These are phyloP conservation scores for Malurus leucopterus DNA, from an alignment of 2,797 vertebrate species.

Conservation along the genomic window DNA sequence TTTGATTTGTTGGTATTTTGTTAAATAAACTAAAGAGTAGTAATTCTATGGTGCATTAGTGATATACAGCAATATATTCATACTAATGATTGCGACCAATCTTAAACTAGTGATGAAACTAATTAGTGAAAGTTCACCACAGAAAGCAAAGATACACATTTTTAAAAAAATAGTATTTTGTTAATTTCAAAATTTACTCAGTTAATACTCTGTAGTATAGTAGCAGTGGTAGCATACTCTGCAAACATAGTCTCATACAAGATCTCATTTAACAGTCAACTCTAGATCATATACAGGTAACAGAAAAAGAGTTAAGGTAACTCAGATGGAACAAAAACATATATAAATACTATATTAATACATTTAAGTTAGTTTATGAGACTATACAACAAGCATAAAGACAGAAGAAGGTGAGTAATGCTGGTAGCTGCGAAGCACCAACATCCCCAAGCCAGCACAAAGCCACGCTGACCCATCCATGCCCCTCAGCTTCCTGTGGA, in stretches of 20 bases:
- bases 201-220: slow-evolving; percentile 41
- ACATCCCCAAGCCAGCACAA: not conserved
- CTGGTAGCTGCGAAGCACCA: not conserved
- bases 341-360: slow-evolving; percentile 60
- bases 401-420: not conserved
- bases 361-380: slow-evolving; percentile 54
- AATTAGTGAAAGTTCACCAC: slow-evolving; percentile 11
- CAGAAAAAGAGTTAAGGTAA: slow-evolving; percentile 24
- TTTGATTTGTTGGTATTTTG: not conserved
- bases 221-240: slow-evolving; percentile 29
- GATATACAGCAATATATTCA: not conserved
- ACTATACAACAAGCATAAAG: slow-evolving; percentile 46
- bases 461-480: not conserved
- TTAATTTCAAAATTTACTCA: slow-evolving; percentile 44
- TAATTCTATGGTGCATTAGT: slow-evolving; percentile 40
- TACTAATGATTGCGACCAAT: not conserved
- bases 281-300: slow-evolving; percentile 61
- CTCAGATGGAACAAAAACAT: slow-evolving; percentile 15
- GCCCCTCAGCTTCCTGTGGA: not conserved
- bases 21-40: slow-evolving; percentile 25
- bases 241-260: slow-evolving; percentile 38
- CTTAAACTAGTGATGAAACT: slow-evolving; percentile 12
- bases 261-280: slow-evolving; percentile 60
- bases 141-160: slow-evolving; percentile 35
- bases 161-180: not conserved